Evolutionary conservation across 2,797 vertebrate species (phyloP).

Genomic region (Balearica regulorum): DNA sequence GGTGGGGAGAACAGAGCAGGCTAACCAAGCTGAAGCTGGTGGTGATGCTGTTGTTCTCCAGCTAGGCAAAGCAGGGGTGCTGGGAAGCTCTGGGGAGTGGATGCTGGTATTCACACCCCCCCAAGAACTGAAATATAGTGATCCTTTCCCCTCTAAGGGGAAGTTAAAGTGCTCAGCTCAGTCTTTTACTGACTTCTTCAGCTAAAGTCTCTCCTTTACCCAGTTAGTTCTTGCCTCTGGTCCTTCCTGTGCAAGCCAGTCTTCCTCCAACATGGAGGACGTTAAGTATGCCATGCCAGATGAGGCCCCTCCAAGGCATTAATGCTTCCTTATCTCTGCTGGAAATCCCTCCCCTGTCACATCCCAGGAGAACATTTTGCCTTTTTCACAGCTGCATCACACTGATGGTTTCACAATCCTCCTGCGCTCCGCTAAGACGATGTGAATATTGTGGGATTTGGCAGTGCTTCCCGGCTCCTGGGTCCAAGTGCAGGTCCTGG

Average conservation of each 20-base stretch:
- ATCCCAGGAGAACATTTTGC: neutral
- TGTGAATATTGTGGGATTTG: slow-evolving; percentile 39
- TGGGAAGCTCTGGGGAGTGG: neutral
- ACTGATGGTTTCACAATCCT: neutral
- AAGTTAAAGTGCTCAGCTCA: neutral
- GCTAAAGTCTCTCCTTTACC: neutral
- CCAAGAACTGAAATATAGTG: rapidly evolving
- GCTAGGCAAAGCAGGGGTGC: neutral
- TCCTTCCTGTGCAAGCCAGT: neutral
- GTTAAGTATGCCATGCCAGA: neutral
- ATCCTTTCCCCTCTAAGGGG: neutral
- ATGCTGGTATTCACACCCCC: neutral
- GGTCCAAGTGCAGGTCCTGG: slow-evolving; percentile 34
- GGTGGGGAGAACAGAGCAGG: neutral
- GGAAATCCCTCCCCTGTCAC: neutral
- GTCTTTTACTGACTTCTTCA: neutral
- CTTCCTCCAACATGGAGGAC: neutral
- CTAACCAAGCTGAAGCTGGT: neutral
- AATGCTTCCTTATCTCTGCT: slow-evolving; percentile 28
- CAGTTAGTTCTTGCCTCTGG: neutral
- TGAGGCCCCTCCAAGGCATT: neutral
- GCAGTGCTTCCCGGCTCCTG: neutral
- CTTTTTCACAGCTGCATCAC: slow-evolving; percentile 7
- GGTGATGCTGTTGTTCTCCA: neutral
- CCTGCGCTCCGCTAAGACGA: neutral